These are phyloP conservation scores for Holacanthus passer DNA, from an alignment of 2,113 vertebrate species.

Conservation along the genomic window DNA sequence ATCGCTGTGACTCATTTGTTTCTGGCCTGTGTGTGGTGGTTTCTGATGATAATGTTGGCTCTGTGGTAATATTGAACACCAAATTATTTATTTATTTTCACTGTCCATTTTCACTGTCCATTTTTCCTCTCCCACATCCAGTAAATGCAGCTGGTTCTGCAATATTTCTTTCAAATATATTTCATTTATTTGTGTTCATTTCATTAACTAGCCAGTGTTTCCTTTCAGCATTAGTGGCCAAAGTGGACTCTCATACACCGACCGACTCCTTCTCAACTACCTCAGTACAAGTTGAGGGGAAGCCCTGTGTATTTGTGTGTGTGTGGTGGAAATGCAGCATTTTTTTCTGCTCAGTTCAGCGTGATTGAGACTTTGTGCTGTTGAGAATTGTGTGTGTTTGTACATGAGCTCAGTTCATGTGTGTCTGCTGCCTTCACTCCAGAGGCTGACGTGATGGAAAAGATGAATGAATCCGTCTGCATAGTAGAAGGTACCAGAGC, in stretches of 20 bases:
- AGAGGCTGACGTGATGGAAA: constrained; percentile 19
- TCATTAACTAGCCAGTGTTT: too few species aligned
- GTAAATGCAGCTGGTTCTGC: too few species aligned
- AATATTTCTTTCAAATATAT: background rate
- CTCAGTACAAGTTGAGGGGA: background rate
- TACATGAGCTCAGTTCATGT: background rate
- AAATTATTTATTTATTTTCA: background rate
- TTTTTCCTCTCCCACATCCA: too few species aligned
- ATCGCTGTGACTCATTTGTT: background rate
- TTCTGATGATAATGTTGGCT: too few species aligned
- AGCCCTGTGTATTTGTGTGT: background rate
- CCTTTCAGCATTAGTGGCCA: too few species aligned
- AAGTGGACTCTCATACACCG: background rate
- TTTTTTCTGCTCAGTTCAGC: background rate
- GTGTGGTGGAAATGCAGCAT: background rate
- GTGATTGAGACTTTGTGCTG: background rate
- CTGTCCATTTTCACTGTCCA: background rate
- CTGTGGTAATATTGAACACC: background rate
- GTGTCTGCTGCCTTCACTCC: background rate
- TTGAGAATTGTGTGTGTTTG: background rate
- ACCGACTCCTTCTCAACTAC: background rate
- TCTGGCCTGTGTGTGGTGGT: too few species aligned
- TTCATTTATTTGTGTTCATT: background rate
- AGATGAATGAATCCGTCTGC: constrained; percentile 41
- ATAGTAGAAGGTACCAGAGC: constrained; percentile 13